Evolutionary conservation across 1,140 invertebrate genomes (phyloP), one percentile per base, ranked within the genome.

Genomic region (Heliconius himera): DNA sequence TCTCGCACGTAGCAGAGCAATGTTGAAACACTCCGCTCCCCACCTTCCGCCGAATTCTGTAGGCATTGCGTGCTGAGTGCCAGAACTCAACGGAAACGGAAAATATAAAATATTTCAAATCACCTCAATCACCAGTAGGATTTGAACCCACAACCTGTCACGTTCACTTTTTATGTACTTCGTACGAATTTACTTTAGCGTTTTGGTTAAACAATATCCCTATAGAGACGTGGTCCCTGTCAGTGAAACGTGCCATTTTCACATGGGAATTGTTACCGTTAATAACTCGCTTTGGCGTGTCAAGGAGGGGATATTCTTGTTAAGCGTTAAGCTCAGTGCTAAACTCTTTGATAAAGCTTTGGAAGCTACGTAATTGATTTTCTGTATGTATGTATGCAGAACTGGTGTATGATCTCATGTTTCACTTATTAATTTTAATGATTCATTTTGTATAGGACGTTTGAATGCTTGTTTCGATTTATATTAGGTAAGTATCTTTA

Each of bases 231-330:
- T 22, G 60, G 26, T 66, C 5, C 22, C 6, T 66, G 60, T 29
- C 60, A 66, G 60, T 66, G 5, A 0, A 66, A 26, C 0, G 60
- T 66, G 29, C 29, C n/a, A 26, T 70, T 70, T 71, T 71, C 41
- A 22, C 33, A 36, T 29, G 76, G 71, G 36, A 73, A 74, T 78
- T 51, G 77, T 78, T 78, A 51, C 56, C 56, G 73, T 66, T 74
- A 70, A 78, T 74, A 78, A 51, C 38, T 70, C 72, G n/a, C 49
- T 74, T 73, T 74, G 56, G 1, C 13, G 51, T 66, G 77, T 78
- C 73, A 74, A 78, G 74, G 36, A 51, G 72, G 41, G 77, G 41
- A 74, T 74, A 78, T 73, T 20, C 73, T 60, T 78, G 56, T 78
- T 78, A 73, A 78, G 73, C 41, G 16, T 3, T 36, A n/a, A 74